phyloP scores from a whole-genome alignment of 2,113 vertebrate genomes.

The Psophia crepitans region DNA sequence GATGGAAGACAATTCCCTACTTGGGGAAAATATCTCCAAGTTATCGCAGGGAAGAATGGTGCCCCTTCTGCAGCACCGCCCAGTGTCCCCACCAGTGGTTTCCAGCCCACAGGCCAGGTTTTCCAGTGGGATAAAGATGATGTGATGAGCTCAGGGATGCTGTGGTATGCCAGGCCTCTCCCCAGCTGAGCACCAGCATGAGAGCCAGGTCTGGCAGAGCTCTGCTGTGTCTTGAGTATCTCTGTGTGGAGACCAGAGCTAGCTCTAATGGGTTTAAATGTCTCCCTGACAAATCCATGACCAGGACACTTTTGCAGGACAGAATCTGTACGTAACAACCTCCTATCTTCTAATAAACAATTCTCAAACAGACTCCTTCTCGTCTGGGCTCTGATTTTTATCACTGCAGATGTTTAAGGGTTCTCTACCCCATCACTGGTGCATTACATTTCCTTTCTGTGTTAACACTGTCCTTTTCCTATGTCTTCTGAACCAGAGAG shows the following conservation, averaged over 20 bases:
- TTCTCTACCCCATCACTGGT: background rate
- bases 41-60: background rate
- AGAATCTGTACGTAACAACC: constrained; percentile 43
- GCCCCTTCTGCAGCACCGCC: background rate
- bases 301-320: constrained; percentile 50
- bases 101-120: background rate
- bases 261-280: background rate
- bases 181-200: background rate
- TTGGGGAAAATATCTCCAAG: background rate
- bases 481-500: background rate
- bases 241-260: background rate
- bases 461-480: background rate
- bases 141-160: background rate
- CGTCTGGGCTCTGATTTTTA: background rate
- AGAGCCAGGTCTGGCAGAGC: constrained; percentile 8
- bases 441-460: background rate
- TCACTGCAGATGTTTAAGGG: background rate
- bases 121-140: background rate
- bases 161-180: background rate
- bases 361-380: background rate
- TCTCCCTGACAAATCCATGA: background rate
- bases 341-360: constrained; percentile 56
- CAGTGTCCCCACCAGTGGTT: background rate
- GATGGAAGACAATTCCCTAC: background rate
- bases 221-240: constrained; percentile 51